Percentiles rank a stretch among this genome's conserved stretches.
Evolutionary conservation across 2,888 invertebrate genomes (phyloP).

Genomic region (Tetramorium bicarinatum): DNA sequence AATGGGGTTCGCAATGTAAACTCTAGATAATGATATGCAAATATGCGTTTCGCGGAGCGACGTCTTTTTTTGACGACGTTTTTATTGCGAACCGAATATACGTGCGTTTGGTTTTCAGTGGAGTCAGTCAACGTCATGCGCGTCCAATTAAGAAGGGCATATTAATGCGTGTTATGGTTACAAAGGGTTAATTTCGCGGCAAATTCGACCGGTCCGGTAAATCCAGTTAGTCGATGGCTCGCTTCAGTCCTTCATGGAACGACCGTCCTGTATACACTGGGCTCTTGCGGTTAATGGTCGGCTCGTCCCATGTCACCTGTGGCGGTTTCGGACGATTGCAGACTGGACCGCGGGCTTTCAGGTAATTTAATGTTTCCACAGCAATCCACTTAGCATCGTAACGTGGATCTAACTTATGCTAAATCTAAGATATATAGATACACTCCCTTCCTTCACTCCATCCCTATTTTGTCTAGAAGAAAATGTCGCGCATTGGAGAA

Average conservation of each 20-base stretch:
- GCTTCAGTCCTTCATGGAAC: conserved; percentile 31
- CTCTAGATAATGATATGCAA: conserved; percentile 14
- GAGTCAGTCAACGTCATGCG: background rate
- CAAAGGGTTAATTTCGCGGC: conserved; percentile 66
- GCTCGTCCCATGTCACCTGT: conserved; percentile 65
- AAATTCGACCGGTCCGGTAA: conserved; percentile 68
- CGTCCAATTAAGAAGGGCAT: conserved; percentile 49
- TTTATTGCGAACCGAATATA: background rate
- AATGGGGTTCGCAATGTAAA: background rate
- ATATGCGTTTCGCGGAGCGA: background rate
- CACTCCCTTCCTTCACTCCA: background rate
- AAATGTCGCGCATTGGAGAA: background rate
- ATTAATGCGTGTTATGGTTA: conserved; percentile 47
- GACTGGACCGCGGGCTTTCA: conserved; percentile 61
- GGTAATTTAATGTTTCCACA: conserved; percentile 74
- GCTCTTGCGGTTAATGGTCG: conserved; percentile 75
- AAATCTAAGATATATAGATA: conserved; percentile 26
- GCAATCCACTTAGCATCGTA: conserved; percentile 69
- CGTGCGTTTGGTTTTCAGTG: conserved; percentile 20
- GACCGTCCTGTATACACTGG: conserved; percentile 64
- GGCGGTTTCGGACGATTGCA: conserved; percentile 72
- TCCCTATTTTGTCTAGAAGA: background rate
- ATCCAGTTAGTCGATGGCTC: conserved; percentile 69
- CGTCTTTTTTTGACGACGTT: background rate
- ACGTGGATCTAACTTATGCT: conserved; percentile 47